Base-by-base conservation (phyloP, 2,113 vertebrate genomes). In the Aphyosemion australe region DNA sequence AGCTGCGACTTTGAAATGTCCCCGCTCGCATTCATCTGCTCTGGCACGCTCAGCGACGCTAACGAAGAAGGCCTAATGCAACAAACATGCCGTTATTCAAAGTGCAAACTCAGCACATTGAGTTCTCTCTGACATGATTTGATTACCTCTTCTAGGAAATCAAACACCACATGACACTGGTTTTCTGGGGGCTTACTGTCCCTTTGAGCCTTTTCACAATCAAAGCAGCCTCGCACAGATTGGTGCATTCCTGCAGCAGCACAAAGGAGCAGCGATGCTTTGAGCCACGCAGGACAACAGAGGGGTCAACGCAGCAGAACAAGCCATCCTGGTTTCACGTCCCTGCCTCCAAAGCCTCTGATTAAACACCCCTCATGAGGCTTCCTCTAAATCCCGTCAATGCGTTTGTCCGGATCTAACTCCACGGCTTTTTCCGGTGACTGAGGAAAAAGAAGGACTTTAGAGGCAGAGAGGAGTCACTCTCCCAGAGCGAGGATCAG, bases 281-380 rank as follows among this genome's bases (percentile, higher is more conserved):
- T 89, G 88, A 79, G 59, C 80, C 82, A 81, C 87, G 81, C 66
- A 88, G 79, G 82, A 86, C 88, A 77, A 76, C 80, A 84, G 84
- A 84, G 69, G 77, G 87, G 80, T 82, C 85, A 89, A 50, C 83
- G 79, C 88, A 87, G 76, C 82, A 73, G 90, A 89, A 90, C 90
- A 77, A 76, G 64, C 79, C 69, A 46, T 74, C 81, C 79, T 76
- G 58, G 72, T 82, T 53, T 84, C 82, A 86, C 76, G 80, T 68
- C 72, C 78, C 66, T 79, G 69, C 72, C 72, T 85, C 41, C 74
- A 51, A 84, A 43, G 21, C 53, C 21, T 58, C 79, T 74, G 77
- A 70, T 83, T 84, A 85, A 37, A 82, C 43, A 65, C 69, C 43
- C 72, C 71, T 87, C 86, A 80, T 83, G 71, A 26, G 79, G 65